Evolutionary conservation across 2,888 invertebrate genomes (phyloP).

Genomic region (Eupithecia inturbata): DNA sequence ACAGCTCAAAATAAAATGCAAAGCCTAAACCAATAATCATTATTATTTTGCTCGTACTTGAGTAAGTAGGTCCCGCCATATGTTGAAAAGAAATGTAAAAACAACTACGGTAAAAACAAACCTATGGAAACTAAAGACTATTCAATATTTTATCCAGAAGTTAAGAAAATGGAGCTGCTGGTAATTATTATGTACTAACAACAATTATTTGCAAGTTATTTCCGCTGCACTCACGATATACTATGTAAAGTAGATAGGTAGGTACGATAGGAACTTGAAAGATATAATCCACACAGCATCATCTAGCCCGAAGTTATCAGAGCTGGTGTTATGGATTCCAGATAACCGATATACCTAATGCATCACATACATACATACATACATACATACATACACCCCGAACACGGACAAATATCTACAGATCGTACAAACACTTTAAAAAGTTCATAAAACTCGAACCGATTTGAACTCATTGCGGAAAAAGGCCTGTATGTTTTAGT

Average conservation of each 20-base stretch:
- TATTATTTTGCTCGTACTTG: not conserved
- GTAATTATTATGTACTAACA: not conserved
- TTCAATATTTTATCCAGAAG: not conserved
- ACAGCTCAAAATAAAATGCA: not conserved
- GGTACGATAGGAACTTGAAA: too few species aligned
- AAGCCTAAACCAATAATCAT: not conserved
- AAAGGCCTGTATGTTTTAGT: slow-evolving; percentile 6
- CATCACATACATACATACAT: too few species aligned
- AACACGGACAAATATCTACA: not conserved
- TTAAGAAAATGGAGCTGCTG: not conserved
- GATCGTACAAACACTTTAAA: not conserved
- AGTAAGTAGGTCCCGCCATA: not conserved
- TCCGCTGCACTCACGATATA: not conserved
- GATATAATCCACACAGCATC: not conserved
- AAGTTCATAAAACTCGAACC: not conserved
- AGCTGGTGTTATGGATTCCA: too few species aligned
- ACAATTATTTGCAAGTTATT: not conserved
- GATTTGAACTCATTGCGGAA: slow-evolving; percentile 8
- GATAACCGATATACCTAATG: not conserved
- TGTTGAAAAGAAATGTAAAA: not conserved
- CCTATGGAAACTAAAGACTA: not conserved
- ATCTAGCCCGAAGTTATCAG: not conserved
- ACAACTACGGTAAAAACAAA: not conserved
- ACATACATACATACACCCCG: not conserved
- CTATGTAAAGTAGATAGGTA: too few species aligned